These are phyloP conservation scores for Enteromius paludinosus DNA, from an alignment of 2,797 vertebrate genomes.

Conservation along the genomic window DNA sequence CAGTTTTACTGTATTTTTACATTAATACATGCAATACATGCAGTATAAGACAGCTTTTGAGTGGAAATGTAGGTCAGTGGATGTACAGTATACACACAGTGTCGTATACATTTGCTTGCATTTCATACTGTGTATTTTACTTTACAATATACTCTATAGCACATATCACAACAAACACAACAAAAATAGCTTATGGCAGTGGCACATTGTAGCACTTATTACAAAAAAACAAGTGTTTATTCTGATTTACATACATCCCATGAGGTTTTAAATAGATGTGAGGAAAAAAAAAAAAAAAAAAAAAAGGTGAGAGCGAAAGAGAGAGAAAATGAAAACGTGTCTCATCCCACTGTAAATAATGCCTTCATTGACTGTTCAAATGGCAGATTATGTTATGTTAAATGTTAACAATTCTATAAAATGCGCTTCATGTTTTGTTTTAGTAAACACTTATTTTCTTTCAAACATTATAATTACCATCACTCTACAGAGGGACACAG, in stretches of 20 bases:
- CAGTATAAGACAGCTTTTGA: too few relatives aligned
- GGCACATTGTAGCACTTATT: background rate
- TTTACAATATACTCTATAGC: background rate
- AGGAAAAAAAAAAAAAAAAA: background rate
- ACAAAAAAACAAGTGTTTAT: background rate
- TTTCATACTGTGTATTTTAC: background rate
- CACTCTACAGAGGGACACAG: background rate
- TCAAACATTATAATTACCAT: conserved; percentile 24
- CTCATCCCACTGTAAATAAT: background rate
- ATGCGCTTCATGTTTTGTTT: conserved; percentile 8
- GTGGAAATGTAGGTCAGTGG: background rate
- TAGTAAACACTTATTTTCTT: background rate
- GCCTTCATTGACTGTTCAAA: background rate
- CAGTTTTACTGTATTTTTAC: too few relatives aligned
- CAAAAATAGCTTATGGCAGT: background rate
- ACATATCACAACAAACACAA: background rate
- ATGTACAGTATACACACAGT: background rate
- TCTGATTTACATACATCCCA: background rate
- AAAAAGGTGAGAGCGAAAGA: background rate
- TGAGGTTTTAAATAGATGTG: background rate
- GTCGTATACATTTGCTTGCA: background rate
- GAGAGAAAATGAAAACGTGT: too few relatives aligned
- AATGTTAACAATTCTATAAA: conserved; percentile 3
- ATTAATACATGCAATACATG: too few relatives aligned
- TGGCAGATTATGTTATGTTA: background rate